Percentiles rank a stretch among this genome's conserved stretches.
Evolutionary conservation across 2,797 vertebrate genomes (phyloP).

Genomic region (Etheostoma perlongum): DNA sequence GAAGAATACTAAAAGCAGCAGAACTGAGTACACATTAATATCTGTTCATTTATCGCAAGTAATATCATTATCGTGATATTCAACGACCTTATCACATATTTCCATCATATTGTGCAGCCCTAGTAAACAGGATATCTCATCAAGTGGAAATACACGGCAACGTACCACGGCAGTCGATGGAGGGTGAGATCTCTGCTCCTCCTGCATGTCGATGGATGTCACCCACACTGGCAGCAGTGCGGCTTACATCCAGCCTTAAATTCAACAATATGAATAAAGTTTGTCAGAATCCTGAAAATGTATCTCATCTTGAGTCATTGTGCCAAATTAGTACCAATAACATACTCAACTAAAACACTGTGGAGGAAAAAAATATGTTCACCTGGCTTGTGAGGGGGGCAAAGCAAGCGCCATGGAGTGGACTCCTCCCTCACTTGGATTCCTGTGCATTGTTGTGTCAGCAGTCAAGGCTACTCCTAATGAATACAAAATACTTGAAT

Average conservation of each 20-base stretch:
- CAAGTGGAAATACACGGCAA: not conserved
- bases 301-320: not conserved
- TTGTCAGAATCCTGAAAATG: not conserved
- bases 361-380: conserved; percentile 25
- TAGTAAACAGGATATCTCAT: not conserved
- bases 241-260: conserved; percentile 88
- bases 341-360: not conserved
- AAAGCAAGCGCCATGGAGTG: conserved; percentile 92
- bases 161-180: conserved; percentile 86
- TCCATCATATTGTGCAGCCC: too few relatives aligned
- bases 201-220: conserved; percentile 95
- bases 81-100: too few relatives aligned
- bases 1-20: too few relatives aligned
- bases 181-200: conserved; percentile 88
- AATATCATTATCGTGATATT: too few relatives aligned
- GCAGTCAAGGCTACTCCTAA: conserved; percentile 94
- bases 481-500: not conserved
- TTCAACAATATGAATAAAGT: not conserved
- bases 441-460: conserved; percentile 95
- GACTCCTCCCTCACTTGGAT: conserved; percentile 94
- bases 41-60: too few relatives aligned
- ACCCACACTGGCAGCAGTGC: conserved; percentile 88
- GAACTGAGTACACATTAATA: too few relatives aligned
- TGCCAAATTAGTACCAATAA: not conserved
- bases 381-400: conserved; percentile 93